These are phyloP conservation scores for Anodontia alba DNA, from an alignment of 2,888 invertebrate genomes.

Conservation along the genomic window DNA sequence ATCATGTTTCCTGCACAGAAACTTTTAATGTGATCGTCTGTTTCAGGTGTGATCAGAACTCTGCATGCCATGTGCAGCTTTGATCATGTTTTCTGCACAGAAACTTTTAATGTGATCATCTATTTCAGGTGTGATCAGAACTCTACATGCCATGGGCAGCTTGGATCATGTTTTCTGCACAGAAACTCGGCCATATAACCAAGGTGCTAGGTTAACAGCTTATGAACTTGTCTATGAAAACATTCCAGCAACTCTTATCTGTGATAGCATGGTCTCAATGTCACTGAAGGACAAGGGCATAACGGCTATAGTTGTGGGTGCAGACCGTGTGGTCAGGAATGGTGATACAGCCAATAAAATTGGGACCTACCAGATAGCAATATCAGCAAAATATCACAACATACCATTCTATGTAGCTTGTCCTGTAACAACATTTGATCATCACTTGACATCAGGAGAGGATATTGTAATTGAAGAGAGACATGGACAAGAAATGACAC, in stretches of 20 bases:
- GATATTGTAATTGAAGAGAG: slow-evolving; percentile 97
- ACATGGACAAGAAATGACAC: slow-evolving; percentile 95
- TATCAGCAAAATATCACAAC: slow-evolving; percentile 94
- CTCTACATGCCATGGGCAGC: slow-evolving; percentile 88
- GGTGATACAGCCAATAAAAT: slow-evolving; percentile 99
- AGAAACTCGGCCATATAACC: slow-evolving; percentile 99
- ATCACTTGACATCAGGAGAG: slow-evolving; percentile 91
- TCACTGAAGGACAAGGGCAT: slow-evolving; percentile 94
- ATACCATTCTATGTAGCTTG: slow-evolving; percentile 98
- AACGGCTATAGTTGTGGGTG: slow-evolving; percentile 97
- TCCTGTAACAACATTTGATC: slow-evolving; percentile 95
- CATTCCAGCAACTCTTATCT: slow-evolving; percentile 95
- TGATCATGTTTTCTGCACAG: no score
- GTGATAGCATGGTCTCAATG: slow-evolving; percentile 97
- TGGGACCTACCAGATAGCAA: slow-evolving; percentile 92
- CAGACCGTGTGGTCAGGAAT: slow-evolving; percentile 97
- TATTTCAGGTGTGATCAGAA: slow-evolving; percentile 91
- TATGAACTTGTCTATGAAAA: slow-evolving; percentile 93
- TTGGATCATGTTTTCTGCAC: slow-evolving; percentile 96
- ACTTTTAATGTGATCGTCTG: no score
- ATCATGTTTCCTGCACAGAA: no score
- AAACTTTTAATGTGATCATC: no score
- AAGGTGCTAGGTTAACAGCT: slow-evolving; percentile 94
- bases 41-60: no score
- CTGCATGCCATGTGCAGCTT: no score